Conservation (phyloP, 2,888 invertebrate species). For the Zhengitettix transpicula region DNA sequence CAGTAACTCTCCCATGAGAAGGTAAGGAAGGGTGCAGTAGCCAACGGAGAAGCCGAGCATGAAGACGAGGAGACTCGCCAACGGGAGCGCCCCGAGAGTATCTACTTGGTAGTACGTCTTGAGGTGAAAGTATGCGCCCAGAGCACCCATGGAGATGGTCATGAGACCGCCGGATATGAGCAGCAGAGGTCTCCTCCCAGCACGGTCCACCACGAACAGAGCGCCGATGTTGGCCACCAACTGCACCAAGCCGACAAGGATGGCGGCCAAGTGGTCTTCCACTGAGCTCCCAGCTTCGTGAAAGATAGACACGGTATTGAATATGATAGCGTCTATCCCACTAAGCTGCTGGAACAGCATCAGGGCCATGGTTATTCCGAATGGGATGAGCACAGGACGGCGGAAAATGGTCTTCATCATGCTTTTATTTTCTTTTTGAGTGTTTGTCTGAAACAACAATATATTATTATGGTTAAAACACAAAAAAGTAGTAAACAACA, state of each 20-base stretch:
- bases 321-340: conserved; percentile 39
- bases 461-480: too few relatives aligned
- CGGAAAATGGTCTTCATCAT: conserved; percentile 12
- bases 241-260: conserved; percentile 38
- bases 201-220: conserved; percentile 37
- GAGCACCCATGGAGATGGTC: conserved; percentile 32
- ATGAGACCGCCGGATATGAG: conserved; percentile 37
- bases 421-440: too few relatives aligned
- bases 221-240: conserved; percentile 33
- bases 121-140: conserved; percentile 35
- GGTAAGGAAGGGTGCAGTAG: conserved; percentile 43
- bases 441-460: too few relatives aligned
- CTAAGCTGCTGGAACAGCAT: conserved; percentile 40
- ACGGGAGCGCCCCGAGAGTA: conserved; percentile 27
- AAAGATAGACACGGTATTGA: conserved; percentile 41
- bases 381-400: conserved; percentile 23
- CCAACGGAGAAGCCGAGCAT: conserved; percentile 44
- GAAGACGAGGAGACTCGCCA: conserved; percentile 36
- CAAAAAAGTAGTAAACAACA: too few relatives aligned
- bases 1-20: conserved; percentile 43
- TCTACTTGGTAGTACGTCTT: conserved; percentile 10
- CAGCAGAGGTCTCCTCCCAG: conserved; percentile 41
- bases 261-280: conserved; percentile 35
- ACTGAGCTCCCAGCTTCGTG: conserved; percentile 33
- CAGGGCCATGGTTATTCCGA: conserved; percentile 31